Evolutionary conservation across 2,797 vertebrate genomes (phyloP).

Genomic region (Coccyzus lansbergi): DNA sequence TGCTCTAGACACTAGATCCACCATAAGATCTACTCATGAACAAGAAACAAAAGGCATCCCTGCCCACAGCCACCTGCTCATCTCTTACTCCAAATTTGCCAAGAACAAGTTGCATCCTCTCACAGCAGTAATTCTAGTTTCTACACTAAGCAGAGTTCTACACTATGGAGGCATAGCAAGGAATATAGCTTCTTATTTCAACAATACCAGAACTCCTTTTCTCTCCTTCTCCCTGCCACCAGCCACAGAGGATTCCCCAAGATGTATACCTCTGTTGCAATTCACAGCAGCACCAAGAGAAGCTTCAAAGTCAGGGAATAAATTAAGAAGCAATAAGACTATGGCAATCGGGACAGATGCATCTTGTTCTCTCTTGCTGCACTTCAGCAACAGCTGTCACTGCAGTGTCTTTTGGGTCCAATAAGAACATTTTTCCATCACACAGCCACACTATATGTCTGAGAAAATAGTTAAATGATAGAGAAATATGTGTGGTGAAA

Average conservation of each 20-base stretch:
- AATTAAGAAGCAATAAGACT: background rate
- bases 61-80: background rate
- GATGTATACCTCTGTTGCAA: background rate
- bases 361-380: background rate
- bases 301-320: background rate
- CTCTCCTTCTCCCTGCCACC: background rate
- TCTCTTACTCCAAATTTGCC: background rate
- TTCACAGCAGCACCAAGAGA: background rate
- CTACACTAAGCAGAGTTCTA: background rate
- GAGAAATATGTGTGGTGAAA: background rate
- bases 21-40: background rate
- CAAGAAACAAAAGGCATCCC: background rate
- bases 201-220: background rate
- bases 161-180: background rate
- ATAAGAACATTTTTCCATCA: background rate
- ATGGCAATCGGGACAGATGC: background rate
- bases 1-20: background rate
- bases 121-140: background rate
- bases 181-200: background rate
- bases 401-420: background rate
- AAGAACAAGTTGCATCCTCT: background rate
- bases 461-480: background rate
- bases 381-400: background rate
- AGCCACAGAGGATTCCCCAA: background rate
- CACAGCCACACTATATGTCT: background rate